These are phyloP conservation scores for Yponomeuta malinellus DNA, from an alignment of 2,888 invertebrate species.

Conservation along the genomic window DNA sequence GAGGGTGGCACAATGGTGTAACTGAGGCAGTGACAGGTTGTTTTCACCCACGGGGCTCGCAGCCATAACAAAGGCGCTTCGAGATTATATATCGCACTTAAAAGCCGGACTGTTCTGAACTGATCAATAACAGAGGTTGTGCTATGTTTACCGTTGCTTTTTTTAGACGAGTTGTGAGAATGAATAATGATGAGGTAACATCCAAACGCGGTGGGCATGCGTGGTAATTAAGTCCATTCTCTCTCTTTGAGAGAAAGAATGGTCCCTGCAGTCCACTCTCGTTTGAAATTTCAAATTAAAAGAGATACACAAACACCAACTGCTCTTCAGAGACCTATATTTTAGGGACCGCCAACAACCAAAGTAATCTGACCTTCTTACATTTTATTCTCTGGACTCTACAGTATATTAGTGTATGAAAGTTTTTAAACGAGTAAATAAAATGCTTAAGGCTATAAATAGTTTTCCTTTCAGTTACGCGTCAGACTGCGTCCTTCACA, in stretches of 20 bases:
- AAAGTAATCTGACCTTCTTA: not conserved
- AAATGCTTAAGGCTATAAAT: not conserved
- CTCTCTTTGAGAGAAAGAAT: too few species aligned
- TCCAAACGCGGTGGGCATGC: not conserved
- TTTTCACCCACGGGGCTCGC: not conserved
- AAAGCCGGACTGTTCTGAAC: not conserved
- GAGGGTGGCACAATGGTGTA: not conserved
- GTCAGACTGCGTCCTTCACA: not conserved
- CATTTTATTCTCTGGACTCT: not conserved
- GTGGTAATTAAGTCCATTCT: too few species aligned
- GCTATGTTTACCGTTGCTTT: not conserved
- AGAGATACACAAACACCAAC: too few species aligned
- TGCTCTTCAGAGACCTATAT: too few species aligned
- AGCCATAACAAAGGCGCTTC: not conserved
- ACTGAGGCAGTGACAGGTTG: not conserved
- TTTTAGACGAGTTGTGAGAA: not conserved
- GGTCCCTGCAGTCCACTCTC: too few species aligned
- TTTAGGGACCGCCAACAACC: not conserved
- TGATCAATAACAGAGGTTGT: not conserved
- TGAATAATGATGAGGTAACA: not conserved
- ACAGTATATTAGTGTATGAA: not conserved
- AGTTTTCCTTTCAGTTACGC: not conserved
- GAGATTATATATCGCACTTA: not conserved
- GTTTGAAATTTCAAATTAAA: too few species aligned
- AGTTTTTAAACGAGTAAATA: not conserved